Evolutionary conservation across 2,888 invertebrate genomes (phyloP), one percentile per base, ranked within the genome.

Genomic region (Cataglyphis altisquamis): DNA sequence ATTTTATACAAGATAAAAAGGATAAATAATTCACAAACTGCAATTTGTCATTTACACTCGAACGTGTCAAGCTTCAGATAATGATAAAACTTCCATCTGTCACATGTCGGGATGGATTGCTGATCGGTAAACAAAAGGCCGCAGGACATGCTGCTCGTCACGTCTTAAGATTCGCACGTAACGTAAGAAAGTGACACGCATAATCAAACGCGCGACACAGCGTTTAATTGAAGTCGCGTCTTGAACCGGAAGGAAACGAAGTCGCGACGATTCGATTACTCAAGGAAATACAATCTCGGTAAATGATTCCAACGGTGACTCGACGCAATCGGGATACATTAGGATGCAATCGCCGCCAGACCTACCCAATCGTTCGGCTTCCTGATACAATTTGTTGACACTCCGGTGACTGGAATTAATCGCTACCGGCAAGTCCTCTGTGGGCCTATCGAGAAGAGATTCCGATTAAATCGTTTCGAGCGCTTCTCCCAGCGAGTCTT

Each of bases 251-350:
- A 63, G 39, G 41, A 9, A 68, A 55, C 8, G 52, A 68, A 83
- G 29, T 18, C 48, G 75, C 73, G 9, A 15, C 21, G 70, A 84
- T 74, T 62, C 32, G 15, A 39, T 82, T 72, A 83, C 86, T 90
- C 90, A 93, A 84, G 90, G 90, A 89, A 91, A 91, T 86, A 86
- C 88, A 87, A 93, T 92, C 87, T 93, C 89, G 68, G 95, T 95
- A 87, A 95, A 93, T 81, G 93, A 92, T 89, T 94, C 92, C 85
- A 95, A 89, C 41, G 93, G 94, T 77, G 95, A 94, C 85, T 92
- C 90, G 87, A 88, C 88, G 91, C 95, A 95, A 88, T 91, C 89
- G 62, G 92, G 90, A 89, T 94, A 95, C 86, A 91, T 91, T 88
- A 89, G 84, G 86, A 87, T 82, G 88, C 95, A 95, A 91, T 94